Evolutionary conservation across 2,113 vertebrate genomes (phyloP).

Genomic region (Paramormyrops kingsleyae): DNA sequence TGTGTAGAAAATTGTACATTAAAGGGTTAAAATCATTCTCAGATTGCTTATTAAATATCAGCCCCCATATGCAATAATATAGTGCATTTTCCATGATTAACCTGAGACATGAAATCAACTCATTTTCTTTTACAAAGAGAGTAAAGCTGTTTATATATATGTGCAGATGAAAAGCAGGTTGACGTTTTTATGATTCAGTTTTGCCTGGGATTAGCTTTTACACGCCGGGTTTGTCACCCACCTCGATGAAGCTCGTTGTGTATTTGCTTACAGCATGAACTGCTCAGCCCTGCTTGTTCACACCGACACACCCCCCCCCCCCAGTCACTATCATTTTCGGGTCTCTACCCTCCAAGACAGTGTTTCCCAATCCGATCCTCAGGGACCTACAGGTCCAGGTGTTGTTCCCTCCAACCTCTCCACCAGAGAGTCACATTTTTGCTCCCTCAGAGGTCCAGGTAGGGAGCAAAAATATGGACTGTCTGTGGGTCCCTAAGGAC

Average conservation of each 20-base stretch:
- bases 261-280: not conserved
- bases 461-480: not conserved
- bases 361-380: not conserved
- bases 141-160: not conserved
- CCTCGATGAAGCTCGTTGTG: constrained; percentile 44
- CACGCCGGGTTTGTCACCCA: constrained; percentile 27
- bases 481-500: not conserved
- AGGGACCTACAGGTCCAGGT: not conserved
- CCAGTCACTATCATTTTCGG: not conserved
- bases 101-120: not conserved
- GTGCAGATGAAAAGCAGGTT: not conserved
- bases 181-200: not conserved
- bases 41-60: not conserved
- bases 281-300: not conserved
- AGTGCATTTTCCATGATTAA: not conserved
- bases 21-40: not conserved
- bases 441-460: not conserved
- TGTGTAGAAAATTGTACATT: not conserved
- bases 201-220: not conserved
- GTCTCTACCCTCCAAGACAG: not conserved
- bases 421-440: not conserved
- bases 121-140: not conserved
- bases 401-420: not conserved
- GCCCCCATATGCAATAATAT: not conserved
- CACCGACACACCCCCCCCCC: not conserved